Percentiles rank a stretch among this genome's conserved stretches.
phyloP scores from a whole-genome alignment of 2,113 vertebrate genomes.

The Neolamprologus falcicula region DNA sequence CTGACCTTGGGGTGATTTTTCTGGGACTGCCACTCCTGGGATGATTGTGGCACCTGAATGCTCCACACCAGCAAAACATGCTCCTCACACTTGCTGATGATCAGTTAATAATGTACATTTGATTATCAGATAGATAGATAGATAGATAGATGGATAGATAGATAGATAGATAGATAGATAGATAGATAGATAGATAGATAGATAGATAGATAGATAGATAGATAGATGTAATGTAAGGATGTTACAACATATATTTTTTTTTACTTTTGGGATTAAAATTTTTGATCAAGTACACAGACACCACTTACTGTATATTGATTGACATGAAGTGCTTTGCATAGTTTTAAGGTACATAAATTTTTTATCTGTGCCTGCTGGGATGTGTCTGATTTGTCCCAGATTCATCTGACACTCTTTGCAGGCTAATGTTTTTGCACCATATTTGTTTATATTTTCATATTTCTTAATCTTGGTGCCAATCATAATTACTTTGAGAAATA shows the following conservation, averaged over 20 bases:
- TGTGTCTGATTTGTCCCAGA: neutral
- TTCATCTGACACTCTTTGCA: neutral
- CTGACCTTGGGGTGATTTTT: neutral
- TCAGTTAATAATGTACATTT: neutral
- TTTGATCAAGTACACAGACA: neutral
- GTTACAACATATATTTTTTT: fast-evolving
- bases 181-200: neutral
- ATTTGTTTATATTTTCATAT: neutral
- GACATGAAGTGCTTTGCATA: neutral
- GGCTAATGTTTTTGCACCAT: neutral
- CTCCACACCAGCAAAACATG: neutral
- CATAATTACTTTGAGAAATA: neutral
- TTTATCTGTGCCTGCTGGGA: neutral
- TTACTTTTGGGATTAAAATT: neutral
- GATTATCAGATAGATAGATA: neutral
- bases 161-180: neutral
- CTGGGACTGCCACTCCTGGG: neutral
- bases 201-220: neutral
- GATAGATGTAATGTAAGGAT: neutral
- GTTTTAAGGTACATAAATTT: neutral
- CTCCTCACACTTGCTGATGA: neutral
- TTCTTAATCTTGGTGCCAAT: neutral
- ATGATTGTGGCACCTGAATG: neutral
- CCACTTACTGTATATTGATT: neutral
- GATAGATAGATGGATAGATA: fast-evolving